Evolutionary conservation across 1,140 invertebrate genomes (phyloP).

Genomic region (Epicauta chinensis): DNA sequence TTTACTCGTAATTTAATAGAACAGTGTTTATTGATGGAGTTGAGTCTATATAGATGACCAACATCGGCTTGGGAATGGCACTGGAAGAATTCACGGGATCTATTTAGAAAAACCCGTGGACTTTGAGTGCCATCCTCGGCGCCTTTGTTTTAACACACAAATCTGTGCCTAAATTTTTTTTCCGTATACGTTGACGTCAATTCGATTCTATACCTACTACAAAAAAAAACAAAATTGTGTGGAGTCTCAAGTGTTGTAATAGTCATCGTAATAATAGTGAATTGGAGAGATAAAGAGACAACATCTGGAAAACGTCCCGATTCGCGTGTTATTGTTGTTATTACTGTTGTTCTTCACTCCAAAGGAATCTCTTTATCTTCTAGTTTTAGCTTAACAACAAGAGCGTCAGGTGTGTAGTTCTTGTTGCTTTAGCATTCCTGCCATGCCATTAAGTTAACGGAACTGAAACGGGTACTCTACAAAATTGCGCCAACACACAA

Average conservation of each 20-base stretch:
- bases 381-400: constrained; percentile 1
- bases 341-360: constrained; percentile 16
- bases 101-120: constrained; percentile 38
- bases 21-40: background rate
- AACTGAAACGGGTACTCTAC: too few relatives aligned
- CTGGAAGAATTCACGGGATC: constrained; percentile 44
- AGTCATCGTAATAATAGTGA: too few relatives aligned
- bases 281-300: too few relatives aligned
- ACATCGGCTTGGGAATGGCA: constrained; percentile 42
- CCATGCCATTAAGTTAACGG: too few relatives aligned
- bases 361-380: constrained; percentile 13
- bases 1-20: background rate
- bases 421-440: too few relatives aligned
- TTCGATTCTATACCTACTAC: too few relatives aligned
- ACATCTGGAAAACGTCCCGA: background rate
- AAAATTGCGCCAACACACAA: too few relatives aligned
- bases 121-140: constrained; percentile 43
- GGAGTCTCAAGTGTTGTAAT: too few relatives aligned
- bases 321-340: background rate
- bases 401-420: constrained; percentile 3
- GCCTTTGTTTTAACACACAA: constrained; percentile 13
- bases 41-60: constrained; percentile 2
- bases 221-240: too few relatives aligned
- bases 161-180: too few relatives aligned
- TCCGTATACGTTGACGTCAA: too few relatives aligned